Percentiles rank a stretch among this genome's conserved stretches.
Conservation (phyloP, 2,113 vertebrate species). For the Myxocyprinus asiaticus region DNA sequence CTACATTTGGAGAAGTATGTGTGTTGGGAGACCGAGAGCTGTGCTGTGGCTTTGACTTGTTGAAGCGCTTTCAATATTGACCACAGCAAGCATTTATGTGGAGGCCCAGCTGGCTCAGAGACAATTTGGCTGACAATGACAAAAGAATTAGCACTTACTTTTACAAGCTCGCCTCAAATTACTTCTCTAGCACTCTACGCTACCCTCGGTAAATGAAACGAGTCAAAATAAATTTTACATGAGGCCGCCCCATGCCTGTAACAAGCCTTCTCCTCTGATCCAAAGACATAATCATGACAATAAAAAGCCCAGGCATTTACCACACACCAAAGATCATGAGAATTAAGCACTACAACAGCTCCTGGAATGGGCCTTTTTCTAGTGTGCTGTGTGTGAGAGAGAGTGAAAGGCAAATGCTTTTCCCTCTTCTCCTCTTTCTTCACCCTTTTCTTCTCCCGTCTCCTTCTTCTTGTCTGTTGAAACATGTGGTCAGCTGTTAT, state of each 20-base stretch:
- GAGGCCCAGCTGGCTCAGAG: conserved; percentile 71
- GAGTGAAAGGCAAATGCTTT: conserved; percentile 42
- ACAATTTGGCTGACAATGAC: conserved; percentile 74
- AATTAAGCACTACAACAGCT: conserved; percentile 60
- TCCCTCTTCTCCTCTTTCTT: conserved; percentile 36
- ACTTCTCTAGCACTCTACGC: conserved; percentile 63
- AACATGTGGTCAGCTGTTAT: conserved; percentile 96
- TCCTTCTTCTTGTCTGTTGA: conserved; percentile 86
- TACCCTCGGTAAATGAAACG: conserved; percentile 61
- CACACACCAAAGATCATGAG: conserved; percentile 54
- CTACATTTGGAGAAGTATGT: background rate
- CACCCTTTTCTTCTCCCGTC: conserved; percentile 65
- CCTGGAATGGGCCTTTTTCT: conserved; percentile 49
- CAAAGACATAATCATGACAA: conserved; percentile 68
- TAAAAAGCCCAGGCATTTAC: conserved; percentile 59
- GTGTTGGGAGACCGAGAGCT: background rate
- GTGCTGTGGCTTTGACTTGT: conserved; percentile 61
- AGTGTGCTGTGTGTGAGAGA: conserved; percentile 42
- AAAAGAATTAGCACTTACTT: conserved; percentile 74
- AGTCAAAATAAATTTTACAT: conserved; percentile 70
- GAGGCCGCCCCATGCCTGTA: conserved; percentile 59
- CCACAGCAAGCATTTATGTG: conserved; percentile 61
- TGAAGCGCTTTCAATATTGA: conserved; percentile 60
- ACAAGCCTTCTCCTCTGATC: conserved; percentile 62
- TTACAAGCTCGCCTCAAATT: conserved; percentile 72